Evolutionary conservation across 2,113 vertebrate species (phyloP), one percentile per base, ranked within the genome.

Genomic region (Hydrolagus affinis): DNA sequence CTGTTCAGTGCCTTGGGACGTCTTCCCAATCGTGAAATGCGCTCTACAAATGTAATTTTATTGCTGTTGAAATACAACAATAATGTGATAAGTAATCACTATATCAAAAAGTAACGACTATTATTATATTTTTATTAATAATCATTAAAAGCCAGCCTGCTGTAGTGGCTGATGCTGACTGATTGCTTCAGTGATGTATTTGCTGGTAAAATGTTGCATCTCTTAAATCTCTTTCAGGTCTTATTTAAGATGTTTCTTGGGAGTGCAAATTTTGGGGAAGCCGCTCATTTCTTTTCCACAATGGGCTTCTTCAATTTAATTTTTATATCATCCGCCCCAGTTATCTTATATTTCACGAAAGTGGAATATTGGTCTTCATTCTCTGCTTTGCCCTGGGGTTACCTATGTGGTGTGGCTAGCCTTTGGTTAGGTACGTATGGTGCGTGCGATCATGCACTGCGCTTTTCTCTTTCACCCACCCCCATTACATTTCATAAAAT

Each of bases 241-340:
- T 91, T 99, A 89, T 98, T 99, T 90, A 99, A 98, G 90, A 99
- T 99, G 98, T 98, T 99, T 87, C 95, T 99, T 0, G 97, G 97
- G 88, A 99, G 96, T 75, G 96, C 97, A 62, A 98, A 95, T 92
- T 95, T 99, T 0, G 98, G 98, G 30, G 98, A 99, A 87, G 96
- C 96, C 0, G 97, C 97, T 69, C 96, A 99, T 89, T 99, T 99
- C 64, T 94, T 99, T 86, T 99, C 98, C 59, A 98, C 96, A 0
- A 93, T 99, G 92, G 98, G 97, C 66, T 95, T 98, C 92, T 99
- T 99, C 92, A 99, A 99, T 87, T 94, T 99, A 86, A 94, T 99
- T 90, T 98, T 99, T 91, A 97, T 98, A 91, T 98, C 98, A 25
- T 95, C 96, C 70, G 96, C 96, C 74, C 96, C 97, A 0, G 92